A percentile compares a stretch with the other conserved stretches of the same genome.
Conservation (phyloP, 2,888 invertebrate species). For the Eupithecia subumbrata region DNA sequence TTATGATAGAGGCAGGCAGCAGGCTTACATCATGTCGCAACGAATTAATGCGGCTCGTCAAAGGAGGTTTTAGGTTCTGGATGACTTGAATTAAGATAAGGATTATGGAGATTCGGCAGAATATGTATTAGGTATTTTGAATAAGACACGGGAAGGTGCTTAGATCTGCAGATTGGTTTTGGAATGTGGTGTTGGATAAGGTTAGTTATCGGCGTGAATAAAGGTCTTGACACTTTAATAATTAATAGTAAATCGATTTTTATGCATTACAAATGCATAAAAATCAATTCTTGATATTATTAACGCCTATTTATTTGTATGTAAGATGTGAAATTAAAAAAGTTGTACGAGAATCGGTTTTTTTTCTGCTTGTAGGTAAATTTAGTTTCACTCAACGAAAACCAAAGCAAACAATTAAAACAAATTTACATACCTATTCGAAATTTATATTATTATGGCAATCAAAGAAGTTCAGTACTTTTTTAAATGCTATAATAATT, state of each 20-base stretch:
- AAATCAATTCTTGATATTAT: neutral
- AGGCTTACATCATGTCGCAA: constrained; percentile 30
- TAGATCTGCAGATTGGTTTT: constrained; percentile 24
- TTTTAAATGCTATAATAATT: too few relatives aligned
- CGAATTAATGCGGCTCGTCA: constrained; percentile 33
- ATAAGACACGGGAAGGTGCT: constrained; percentile 36
- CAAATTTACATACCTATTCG: too few relatives aligned
- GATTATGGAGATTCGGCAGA: constrained; percentile 31
- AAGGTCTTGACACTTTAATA: neutral
- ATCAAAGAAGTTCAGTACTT: too few relatives aligned
- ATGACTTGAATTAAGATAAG: constrained; percentile 39
- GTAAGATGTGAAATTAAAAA: neutral
- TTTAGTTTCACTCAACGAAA: too few relatives aligned
- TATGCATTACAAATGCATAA: neutral
- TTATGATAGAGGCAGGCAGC: constrained; percentile 18
- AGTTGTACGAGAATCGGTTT: neutral
- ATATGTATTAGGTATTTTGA: constrained; percentile 38
- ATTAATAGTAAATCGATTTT: neutral
- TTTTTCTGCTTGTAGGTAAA: neutral
- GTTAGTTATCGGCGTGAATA: neutral
- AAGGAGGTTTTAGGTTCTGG: constrained; percentile 28
- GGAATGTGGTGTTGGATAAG: constrained; percentile 11
- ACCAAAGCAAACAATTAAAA: too few relatives aligned
- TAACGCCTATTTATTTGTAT: neutral
- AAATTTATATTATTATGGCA: too few relatives aligned